These are phyloP conservation scores for Numenius arquata DNA, from an alignment of 2,113 vertebrate species.

Conservation along the genomic window DNA sequence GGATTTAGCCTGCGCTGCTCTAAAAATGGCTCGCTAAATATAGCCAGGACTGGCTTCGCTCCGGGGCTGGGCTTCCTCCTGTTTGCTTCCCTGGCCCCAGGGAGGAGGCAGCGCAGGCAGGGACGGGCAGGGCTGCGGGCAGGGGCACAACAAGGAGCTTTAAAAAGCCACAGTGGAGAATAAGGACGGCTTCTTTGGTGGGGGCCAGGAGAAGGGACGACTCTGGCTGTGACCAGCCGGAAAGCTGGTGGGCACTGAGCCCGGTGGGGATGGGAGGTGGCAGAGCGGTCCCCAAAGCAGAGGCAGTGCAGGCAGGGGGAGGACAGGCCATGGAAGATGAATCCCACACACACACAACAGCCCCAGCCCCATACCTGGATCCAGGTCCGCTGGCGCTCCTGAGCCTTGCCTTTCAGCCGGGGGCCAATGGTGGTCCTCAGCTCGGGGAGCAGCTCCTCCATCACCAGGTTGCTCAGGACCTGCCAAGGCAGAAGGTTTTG, in stretches of 20 bases:
- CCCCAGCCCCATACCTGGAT: slow-evolving; percentile 80
- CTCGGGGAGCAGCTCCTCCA: slow-evolving; percentile 89
- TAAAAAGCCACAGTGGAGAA: background rate
- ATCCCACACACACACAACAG: background rate
- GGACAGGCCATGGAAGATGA: background rate
- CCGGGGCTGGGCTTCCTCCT: slow-evolving; percentile 28
- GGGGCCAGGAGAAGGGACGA: background rate
- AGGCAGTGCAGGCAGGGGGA: background rate
- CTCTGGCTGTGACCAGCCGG: background rate
- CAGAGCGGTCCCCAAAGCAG: background rate
- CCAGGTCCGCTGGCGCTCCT: slow-evolving; percentile 88
- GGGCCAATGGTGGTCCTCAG: slow-evolving; percentile 83
- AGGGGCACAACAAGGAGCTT: background rate
- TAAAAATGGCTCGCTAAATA: slow-evolving; percentile 55
- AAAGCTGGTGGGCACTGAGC: fast-evolving
- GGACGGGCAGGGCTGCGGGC: background rate
- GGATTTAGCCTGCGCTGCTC: slow-evolving; percentile 16
- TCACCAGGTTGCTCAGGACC: slow-evolving; percentile 94
- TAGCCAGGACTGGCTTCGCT: background rate
- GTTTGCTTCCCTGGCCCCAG: background rate
- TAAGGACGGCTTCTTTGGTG: background rate
- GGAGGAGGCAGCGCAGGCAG: background rate
- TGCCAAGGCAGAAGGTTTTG: slow-evolving; percentile 11
- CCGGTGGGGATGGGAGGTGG: background rate
- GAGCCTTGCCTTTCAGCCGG: slow-evolving; percentile 87